phyloP scores from a whole-genome alignment of 2,797 vertebrate species.

The Pangasius macronema region DNA sequence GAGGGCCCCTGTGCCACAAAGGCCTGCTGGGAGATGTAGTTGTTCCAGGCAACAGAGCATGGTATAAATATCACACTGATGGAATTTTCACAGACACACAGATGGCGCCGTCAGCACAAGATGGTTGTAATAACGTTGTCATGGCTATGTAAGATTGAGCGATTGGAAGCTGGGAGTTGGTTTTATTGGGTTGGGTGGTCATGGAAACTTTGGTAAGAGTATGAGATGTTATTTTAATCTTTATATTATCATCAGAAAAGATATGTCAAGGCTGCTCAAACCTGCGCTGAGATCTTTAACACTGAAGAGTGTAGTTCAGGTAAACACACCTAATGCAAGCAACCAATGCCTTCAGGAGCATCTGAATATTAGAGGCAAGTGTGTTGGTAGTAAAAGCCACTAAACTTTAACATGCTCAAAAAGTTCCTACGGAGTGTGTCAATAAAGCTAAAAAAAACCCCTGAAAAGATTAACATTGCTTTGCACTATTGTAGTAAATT shows the following conservation, averaged over 20 bases:
- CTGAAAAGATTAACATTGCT: neutral
- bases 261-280: neutral
- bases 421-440: neutral
- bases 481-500: neutral
- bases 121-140: slow-evolving; percentile 29
- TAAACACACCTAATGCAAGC: neutral
- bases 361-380: neutral
- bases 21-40: slow-evolving; percentile 67
- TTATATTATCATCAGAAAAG: slow-evolving; percentile 3
- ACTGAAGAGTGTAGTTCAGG: neutral
- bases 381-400: neutral
- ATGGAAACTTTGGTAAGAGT: neutral
- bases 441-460: neutral
- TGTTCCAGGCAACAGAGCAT: slow-evolving; percentile 70
- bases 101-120: slow-evolving; percentile 40
- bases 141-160: slow-evolving; percentile 16
- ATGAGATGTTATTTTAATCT: slow-evolving; percentile 4
- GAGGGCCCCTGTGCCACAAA: slow-evolving; percentile 55
- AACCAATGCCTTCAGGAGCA: neutral
- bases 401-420: neutral
- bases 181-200: slow-evolving; percentile 5
- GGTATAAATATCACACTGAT: slow-evolving; percentile 68
- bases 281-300: slow-evolving; percentile 8
- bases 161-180: slow-evolving; percentile 1
- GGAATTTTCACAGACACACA: slow-evolving; percentile 65